Evolutionary conservation across 2,797 vertebrate genomes (phyloP).

Genomic region (Adrianichthys oophorus): DNA sequence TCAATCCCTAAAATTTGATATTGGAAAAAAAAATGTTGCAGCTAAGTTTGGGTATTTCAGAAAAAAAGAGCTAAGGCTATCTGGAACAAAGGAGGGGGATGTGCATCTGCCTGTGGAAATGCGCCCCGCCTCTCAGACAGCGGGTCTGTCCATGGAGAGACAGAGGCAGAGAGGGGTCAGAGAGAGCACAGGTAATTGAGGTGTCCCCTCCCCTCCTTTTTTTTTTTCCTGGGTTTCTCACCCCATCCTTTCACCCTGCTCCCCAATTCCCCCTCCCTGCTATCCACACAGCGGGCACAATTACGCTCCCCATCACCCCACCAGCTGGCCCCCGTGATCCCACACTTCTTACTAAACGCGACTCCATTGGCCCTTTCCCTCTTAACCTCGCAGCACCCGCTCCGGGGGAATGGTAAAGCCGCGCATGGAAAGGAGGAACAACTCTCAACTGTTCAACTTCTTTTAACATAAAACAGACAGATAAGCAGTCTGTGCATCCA

Average conservation of each 20-base stretch:
- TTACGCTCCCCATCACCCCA: constrained; percentile 81
- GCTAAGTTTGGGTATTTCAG: constrained; percentile 58
- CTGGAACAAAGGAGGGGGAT: constrained; percentile 71
- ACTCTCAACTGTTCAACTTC: constrained; percentile 50
- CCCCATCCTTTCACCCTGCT: constrained; percentile 68
- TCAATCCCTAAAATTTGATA: constrained; percentile 37
- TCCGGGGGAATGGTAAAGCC: constrained; percentile 66
- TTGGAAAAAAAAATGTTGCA: constrained; percentile 50
- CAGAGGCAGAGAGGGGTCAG: constrained; percentile 76
- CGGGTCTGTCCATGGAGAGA: constrained; percentile 68
- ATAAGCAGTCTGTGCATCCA: constrained; percentile 36
- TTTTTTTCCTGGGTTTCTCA: constrained; percentile 73
- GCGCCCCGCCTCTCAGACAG: constrained; percentile 67
- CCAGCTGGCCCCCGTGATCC: constrained; percentile 80
- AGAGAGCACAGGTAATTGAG: constrained; percentile 84
- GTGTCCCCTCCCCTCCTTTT: constrained; percentile 76
- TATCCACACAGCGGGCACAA: constrained; percentile 80
- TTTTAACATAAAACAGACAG: constrained; percentile 50
- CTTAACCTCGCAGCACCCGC: constrained; percentile 80
- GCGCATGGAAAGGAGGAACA: constrained; percentile 55
- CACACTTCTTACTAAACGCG: constrained; percentile 77
- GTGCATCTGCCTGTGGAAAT: constrained; percentile 69
- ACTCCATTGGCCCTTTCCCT: constrained; percentile 74
- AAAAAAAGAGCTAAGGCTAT: constrained; percentile 45
- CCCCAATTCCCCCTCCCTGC: constrained; percentile 43